Conservation (phyloP, 2,797 vertebrate genomes). For the Sphenodon punctatus region DNA sequence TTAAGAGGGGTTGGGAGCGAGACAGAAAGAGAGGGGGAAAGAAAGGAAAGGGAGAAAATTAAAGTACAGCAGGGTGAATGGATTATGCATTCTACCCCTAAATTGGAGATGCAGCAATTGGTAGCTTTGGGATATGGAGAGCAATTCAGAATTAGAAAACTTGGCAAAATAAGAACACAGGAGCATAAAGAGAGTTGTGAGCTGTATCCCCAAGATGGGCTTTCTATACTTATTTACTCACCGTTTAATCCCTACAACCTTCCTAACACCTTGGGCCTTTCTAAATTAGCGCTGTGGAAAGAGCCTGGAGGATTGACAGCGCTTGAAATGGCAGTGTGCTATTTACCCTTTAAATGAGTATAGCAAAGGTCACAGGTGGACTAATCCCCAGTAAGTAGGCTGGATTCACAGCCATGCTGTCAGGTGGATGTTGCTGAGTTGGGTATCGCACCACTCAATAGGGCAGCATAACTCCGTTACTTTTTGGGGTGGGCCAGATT, state of each 20-base stretch:
- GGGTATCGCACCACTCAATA: too few species aligned
- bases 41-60: not conserved
- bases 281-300: not conserved
- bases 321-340: rapidly evolving
- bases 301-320: not conserved
- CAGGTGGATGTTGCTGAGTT: too few species aligned
- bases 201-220: not conserved
- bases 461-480: too few species aligned
- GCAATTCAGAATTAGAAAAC: not conserved
- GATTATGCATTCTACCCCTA: rapidly evolving
- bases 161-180: not conserved
- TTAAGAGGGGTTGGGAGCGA: not conserved
- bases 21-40: not conserved
- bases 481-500: too few species aligned
- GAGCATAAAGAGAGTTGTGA: not conserved
- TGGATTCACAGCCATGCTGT: too few species aligned
- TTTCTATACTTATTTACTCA: not conserved
- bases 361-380: too few species aligned
- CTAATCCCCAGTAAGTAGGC: too few species aligned
- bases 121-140: rapidly evolving
- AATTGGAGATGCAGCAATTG: not conserved
- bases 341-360: not conserved
- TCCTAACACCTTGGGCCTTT: not conserved
- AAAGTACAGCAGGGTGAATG: not conserved
- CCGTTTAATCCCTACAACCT: not conserved